phyloP scores from a whole-genome alignment of 2,113 vertebrate species.

The Phainopepla nitens region DNA sequence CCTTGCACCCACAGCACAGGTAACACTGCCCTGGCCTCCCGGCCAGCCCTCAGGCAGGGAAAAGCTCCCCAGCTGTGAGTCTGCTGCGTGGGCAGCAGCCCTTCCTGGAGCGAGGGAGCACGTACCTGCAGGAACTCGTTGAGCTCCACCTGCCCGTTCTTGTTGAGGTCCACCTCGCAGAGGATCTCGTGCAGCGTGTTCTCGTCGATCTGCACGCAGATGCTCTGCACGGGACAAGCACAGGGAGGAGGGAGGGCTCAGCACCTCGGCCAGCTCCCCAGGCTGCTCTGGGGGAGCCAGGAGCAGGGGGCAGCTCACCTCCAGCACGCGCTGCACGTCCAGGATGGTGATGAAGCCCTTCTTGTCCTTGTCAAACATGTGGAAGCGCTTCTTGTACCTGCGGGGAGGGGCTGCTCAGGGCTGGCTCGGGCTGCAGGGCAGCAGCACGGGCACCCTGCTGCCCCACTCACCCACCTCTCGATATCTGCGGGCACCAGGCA shows the following conservation, averaged over 20 bases:
- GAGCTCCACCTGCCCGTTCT: conserved; percentile 96
- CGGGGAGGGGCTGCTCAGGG: neutral
- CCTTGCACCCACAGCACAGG: rapidly evolving
- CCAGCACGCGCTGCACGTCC: conserved; percentile 89
- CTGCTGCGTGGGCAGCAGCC: rapidly evolving
- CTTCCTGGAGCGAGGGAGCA: rapidly evolving
- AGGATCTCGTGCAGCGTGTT: conserved; percentile 93
- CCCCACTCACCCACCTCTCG: conserved; percentile 75
- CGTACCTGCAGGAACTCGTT: conserved; percentile 91
- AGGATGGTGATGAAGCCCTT: conserved; percentile 96
- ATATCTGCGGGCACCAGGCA: conserved; percentile 82
- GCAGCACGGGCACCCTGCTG: neutral
- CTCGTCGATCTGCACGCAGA: conserved; percentile 87
- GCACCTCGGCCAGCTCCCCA: neutral
- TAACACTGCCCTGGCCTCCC: rapidly evolving
- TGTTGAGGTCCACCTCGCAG: conserved; percentile 95
- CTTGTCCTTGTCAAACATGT: conserved; percentile 91
- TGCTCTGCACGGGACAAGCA: conserved; percentile 75
- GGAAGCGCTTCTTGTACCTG: conserved; percentile 96
- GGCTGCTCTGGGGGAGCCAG: neutral
- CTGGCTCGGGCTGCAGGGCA: neutral
- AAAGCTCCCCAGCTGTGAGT: rapidly evolving
- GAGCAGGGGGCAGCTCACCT: conserved; percentile 68
- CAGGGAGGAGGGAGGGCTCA: neutral
- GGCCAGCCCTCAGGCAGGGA: neutral